Evolutionary conservation across 2,797 vertebrate species (phyloP), one percentile per base, ranked within the genome.

Genomic region (Oreortyx pictus): DNA sequence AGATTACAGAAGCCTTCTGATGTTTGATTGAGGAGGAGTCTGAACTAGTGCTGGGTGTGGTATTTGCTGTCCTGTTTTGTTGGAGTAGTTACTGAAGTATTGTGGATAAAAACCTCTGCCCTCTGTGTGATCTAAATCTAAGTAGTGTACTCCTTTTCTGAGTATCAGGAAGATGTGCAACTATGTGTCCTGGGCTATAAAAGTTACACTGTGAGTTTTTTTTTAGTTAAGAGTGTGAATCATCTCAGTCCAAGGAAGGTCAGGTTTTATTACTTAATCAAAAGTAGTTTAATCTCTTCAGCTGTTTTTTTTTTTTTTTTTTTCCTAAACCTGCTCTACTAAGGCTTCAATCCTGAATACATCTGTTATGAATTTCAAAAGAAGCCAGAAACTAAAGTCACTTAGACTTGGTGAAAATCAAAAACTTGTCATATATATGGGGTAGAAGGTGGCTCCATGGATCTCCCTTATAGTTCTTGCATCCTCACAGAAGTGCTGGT

Each of bases 51-150:
- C 46, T 62, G 31, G 29, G 9, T 27, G 4, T 10, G 41, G 47
- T 25, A 41, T n/a, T 82, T 85, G 33, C 20, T 43, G 9, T 66
- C 2, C 0, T 68, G 16, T 8, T 59, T 11, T 56, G 0, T 18
- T 25, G 15, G 15, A 2, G 7, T 35, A 35, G 54, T 49, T 5
- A 3, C 20, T 62, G 35, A 54, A 31, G 6, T 57, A 9, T 37
- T 24, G 9, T 5, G 37, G 71, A n/a, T 43, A 78, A 86, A 86
- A 59, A 52, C 22, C 11, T 76, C 18, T 72, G 15, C 13, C 31
- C 14, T 54, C 44, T 47, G 17, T 33, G 15, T 60, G 29, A 17
- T 57, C 15, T 84, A 59, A 80, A 71, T 41, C 14, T 22, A 46
- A 29, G 6, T 2, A 37, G 19, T 47, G 29, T 33, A 0, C 14